phyloP scores from a whole-genome alignment of 2,888 invertebrate genomes.

The Taenaris catops region DNA sequence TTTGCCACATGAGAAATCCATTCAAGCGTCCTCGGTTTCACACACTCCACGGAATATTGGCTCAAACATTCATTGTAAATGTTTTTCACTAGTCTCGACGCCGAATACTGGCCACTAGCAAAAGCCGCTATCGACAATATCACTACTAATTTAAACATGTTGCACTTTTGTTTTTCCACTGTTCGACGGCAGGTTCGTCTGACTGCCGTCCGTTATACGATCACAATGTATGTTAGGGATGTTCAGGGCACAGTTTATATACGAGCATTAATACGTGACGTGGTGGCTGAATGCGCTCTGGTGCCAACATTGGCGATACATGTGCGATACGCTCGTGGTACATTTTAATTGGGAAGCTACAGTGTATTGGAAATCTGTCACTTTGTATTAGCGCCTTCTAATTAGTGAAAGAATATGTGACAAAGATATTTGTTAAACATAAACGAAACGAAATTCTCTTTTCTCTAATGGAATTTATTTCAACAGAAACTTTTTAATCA shows the following conservation, averaged over 20 bases:
- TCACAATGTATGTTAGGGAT: constrained; percentile 72
- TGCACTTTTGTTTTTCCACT: constrained; percentile 46
- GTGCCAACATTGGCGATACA: constrained; percentile 51
- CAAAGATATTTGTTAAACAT: not conserved
- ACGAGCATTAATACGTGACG: constrained; percentile 79
- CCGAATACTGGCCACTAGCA: constrained; percentile 73
- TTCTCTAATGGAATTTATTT: too few species aligned
- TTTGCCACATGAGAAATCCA: constrained; percentile 85
- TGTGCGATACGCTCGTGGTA: constrained; percentile 42
- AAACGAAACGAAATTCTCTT: too few species aligned
- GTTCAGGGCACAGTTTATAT: constrained; percentile 76
- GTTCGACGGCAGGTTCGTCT: constrained; percentile 61
- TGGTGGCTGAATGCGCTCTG: constrained; percentile 54
- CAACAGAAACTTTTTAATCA: too few species aligned
- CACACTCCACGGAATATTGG: constrained; percentile 85
- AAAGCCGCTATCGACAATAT: constrained; percentile 51
- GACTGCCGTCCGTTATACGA: constrained; percentile 58
- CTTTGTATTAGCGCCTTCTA: constrained; percentile 32
- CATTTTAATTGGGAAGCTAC: constrained; percentile 58
- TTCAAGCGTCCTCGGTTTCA: constrained; percentile 77
- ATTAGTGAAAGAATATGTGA: constrained; percentile 16
- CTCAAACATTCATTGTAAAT: constrained; percentile 85
- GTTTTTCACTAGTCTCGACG: constrained; percentile 81
- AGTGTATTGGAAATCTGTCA: constrained; percentile 61
- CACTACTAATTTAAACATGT: constrained; percentile 67